Percentiles rank a stretch among this genome's conserved stretches.
phyloP scores from a whole-genome alignment of 2,888 invertebrate species.

The Alentia gelatinosa region DNA sequence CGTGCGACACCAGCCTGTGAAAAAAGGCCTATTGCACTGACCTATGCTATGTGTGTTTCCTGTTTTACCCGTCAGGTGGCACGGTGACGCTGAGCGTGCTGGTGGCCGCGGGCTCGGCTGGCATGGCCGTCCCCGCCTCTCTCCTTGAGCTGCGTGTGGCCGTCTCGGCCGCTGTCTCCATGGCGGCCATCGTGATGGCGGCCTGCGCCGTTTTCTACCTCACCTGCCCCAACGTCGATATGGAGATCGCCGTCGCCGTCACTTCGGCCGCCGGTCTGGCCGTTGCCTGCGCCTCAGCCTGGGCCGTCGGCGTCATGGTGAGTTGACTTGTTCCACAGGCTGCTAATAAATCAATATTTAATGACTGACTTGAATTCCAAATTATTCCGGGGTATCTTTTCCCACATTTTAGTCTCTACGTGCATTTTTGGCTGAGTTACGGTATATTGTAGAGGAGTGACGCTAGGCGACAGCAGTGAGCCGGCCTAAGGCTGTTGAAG shows the following conservation, averaged over 20 bases:
- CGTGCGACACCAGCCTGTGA: too few species aligned
- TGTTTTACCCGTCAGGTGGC: conserved; percentile 42
- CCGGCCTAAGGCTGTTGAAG: too few species aligned
- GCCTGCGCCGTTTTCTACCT: conserved; percentile 56
- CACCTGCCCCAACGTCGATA: conserved; percentile 53
- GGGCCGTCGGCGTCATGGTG: conserved; percentile 65
- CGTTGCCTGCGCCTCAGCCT: conserved; percentile 63
- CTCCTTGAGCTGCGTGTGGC: conserved; percentile 58
- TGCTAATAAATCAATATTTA: too few species aligned
- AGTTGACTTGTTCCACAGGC: too few species aligned
- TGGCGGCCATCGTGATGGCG: conserved; percentile 57
- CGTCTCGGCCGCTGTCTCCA: conserved; percentile 49
- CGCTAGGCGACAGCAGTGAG: too few species aligned
- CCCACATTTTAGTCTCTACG: too few species aligned
- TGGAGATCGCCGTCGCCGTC: conserved; percentile 59
- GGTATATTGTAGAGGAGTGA: too few species aligned
- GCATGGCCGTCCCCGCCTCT: conserved; percentile 60
- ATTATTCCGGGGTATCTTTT: too few species aligned
- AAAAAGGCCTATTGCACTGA: too few species aligned
- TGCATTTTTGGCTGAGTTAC: too few species aligned
- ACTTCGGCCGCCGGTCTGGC: conserved; percentile 60
- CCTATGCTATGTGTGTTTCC: not conserved
- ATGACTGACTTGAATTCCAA: too few species aligned
- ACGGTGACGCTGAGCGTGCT: conserved; percentile 62
- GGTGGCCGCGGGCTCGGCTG: conserved; percentile 56